Evolutionary conservation across 2,797 vertebrate genomes (phyloP).

Genomic region (Esox lucius): DNA sequence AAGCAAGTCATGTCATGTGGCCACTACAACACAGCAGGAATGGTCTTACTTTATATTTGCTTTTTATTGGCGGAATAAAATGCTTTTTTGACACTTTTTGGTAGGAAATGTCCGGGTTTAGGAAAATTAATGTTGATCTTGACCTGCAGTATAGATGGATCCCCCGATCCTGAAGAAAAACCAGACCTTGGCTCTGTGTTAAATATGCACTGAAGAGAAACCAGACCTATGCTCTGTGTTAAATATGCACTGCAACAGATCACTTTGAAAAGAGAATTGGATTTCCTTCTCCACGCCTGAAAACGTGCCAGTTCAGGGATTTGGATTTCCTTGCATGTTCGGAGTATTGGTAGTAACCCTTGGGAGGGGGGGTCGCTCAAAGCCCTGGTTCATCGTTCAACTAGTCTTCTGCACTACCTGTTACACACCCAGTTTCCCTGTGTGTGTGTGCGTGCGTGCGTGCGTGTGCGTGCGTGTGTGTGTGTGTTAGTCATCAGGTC

Average conservation of each 20-base stretch:
- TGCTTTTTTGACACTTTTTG: background rate
- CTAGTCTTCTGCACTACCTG: constrained; percentile 29
- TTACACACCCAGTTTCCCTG: background rate
- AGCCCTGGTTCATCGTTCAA: constrained; percentile 25
- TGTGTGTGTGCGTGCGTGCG: background rate
- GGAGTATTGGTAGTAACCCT: background rate
- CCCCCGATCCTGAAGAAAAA: no score
- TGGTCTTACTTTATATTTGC: constrained; percentile 30
- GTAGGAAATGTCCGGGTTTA: background rate
- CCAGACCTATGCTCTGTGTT: no score
- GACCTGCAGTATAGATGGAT: background rate
- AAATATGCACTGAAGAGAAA: no score
- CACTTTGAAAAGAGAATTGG: background rate
- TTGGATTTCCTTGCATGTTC: no score
- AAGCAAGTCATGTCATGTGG: constrained; percentile 56
- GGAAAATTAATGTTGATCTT: background rate
- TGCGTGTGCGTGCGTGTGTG: background rate
- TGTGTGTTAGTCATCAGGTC: constrained; percentile 10
- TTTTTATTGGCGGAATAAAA: background rate
- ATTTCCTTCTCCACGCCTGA: background rate
- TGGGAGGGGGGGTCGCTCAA: background rate
- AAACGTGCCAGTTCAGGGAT: background rate
- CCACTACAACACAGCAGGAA: constrained; percentile 47
- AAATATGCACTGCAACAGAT: background rate
- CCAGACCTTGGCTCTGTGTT: no score